These are phyloP conservation scores for Benitochromis conjunctus DNA, from an alignment of 2,113 vertebrate species.

Conservation along the genomic window DNA sequence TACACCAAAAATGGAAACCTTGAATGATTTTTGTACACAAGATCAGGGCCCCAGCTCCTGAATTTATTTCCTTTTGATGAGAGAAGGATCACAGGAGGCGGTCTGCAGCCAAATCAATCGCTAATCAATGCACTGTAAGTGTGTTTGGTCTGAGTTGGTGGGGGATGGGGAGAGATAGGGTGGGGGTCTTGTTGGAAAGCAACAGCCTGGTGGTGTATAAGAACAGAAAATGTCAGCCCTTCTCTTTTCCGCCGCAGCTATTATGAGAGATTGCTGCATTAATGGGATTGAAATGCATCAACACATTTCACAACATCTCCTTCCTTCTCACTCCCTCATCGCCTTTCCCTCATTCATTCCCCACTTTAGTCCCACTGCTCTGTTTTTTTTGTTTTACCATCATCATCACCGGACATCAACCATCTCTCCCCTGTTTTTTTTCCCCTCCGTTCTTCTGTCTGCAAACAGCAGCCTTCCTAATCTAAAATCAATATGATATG, in stretches of 20 bases:
- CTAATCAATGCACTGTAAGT: not conserved
- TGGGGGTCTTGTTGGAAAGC: not conserved
- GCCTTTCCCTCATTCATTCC: slow-evolving; percentile 3
- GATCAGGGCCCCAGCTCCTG: not conserved
- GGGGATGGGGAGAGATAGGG: not conserved
- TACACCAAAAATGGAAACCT: not conserved
- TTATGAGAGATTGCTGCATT: slow-evolving; percentile 39
- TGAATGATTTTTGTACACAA: not conserved
- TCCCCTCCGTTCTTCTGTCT: not conserved
- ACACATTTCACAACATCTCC: slow-evolving; percentile 21
- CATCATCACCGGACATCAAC: not conserved
- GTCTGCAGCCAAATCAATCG: slow-evolving; percentile 5
- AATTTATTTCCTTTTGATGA: not conserved
- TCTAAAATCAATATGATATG: slow-evolving; percentile 48
- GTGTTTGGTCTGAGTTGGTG: not conserved
- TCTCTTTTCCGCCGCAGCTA: not conserved
- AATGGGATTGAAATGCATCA: slow-evolving; percentile 28
- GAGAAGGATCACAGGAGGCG: not conserved
- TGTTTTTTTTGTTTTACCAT: not conserved
- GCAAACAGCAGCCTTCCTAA: slow-evolving; percentile 14
- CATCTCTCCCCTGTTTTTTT: not conserved
- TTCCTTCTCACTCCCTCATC: not conserved
- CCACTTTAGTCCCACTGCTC: not conserved
- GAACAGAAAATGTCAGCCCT: not conserved
- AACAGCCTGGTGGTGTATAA: not conserved